Base-by-base conservation (phyloP, 2,113 vertebrate species). In the Psettodes erumei region DNA sequence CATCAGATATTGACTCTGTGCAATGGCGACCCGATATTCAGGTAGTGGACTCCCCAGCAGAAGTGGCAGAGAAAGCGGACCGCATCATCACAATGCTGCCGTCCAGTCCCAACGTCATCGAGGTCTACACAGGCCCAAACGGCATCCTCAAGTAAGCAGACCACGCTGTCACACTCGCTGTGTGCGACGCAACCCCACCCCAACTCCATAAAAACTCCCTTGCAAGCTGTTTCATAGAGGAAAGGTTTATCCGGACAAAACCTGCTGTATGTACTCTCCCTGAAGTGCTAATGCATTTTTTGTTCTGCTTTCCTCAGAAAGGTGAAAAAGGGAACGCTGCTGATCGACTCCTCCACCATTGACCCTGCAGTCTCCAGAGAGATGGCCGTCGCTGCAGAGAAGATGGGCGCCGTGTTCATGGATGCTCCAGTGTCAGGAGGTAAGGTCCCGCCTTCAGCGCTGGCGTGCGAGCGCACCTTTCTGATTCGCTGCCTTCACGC, bases 271-370 rank as follows among this genome's bases (percentile, higher is more conserved):
- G 5, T 2, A 27, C 19, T 54, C 2, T 60, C 13, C 4, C 40
- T 51, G 21, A 45, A 28, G 21, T 8, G 2, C 27, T 47, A 3
- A 60, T 51, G 18, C 8, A 32, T 48, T 65, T 28, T 23, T 15
- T 74, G 3, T 76, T 16, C 75, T 30, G 1, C 13, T 2, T 1
- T 56, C 8, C 88, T 83, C 84, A 99, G 98, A 91, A 98, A 97
- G 90, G 96, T 99, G 90, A 99, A 98, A 93, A 99, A 99, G 84
- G 98, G 98, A 38, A 97, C 98, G 2, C 92, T 99, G 63, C 88
- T 99, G 90, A 98, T 99, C 79, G 98, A 99, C 93, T 99, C 98
- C 76, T 99, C 98, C 87, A 99, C 98, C 77, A 99, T 99, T 75
- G 98, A 99, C 88, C 98, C 98, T 37, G 78, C 94, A 5, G 95